Base-by-base conservation (phyloP, 2,797 vertebrate species). In the Notolepis coatsorum region DNA sequence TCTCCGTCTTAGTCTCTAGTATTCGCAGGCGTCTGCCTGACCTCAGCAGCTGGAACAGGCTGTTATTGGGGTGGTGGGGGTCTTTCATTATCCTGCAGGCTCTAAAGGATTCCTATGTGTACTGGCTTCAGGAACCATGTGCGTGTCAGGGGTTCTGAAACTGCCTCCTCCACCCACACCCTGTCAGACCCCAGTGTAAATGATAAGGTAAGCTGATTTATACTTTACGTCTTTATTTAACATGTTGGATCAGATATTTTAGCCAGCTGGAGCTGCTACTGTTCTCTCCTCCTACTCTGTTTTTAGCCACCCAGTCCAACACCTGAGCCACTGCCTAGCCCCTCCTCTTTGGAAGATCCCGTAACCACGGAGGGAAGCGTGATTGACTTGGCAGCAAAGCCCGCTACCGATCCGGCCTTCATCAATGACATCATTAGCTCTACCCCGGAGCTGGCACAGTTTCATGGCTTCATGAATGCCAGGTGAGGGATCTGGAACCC, bases 381-480 rank as follows among this genome's bases (percentile, higher is more conserved):
- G 6, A 65, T 68, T 0, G 67, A 81, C 33, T 50, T 60, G 15
- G 37, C 61, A 18, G 46, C 3, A 49, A 82, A 84, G 39, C 45
- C 80, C 3, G 3, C 35, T 2, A 4, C 42, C 4, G 73, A 88
- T 68, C 65, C 70, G 10, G 68, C 61, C 25, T 92, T 93, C 30
- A 75, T 94, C 23, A 77, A 43, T 23, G 77, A 91, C 60, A 89
- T 94, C 54, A 92, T 94, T 43, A 91, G 86, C 71, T 92, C 93
- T 61, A 94, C 91, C 48, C 93, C 93, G 17, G 93, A 94, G 60
- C 79, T 94, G 30, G 80, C 64, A 37, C 79, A 84, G 1, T 82
- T 93, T 50, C 83, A 89, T 8, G 60, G 59, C 35, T 35, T 41
- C 23, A 13, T 75, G 38, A 73, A 80, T 71, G 55, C 82, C 46